These are phyloP conservation scores for Darevskia nairensis DNA, from an alignment of 2,797 vertebrate species.

Conservation along the genomic window DNA sequence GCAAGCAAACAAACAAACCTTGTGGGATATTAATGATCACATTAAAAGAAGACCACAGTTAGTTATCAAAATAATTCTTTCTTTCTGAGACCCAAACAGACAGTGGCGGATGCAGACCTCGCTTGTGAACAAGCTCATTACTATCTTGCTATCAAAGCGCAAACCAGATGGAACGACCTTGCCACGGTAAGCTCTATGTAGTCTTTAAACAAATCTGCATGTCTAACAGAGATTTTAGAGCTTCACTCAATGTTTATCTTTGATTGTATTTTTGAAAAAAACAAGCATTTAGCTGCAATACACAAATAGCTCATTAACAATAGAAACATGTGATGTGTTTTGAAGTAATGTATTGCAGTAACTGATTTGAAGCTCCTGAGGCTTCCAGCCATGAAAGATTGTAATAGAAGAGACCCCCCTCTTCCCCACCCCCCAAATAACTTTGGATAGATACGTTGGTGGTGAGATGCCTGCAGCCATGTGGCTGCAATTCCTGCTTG, in stretches of 20 bases:
- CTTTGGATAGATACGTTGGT: neutral
- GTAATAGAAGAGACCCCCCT: neutral
- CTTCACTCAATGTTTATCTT: constrained; percentile 66
- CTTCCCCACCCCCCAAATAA: neutral
- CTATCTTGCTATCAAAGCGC: constrained; percentile 81
- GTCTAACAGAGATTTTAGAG: constrained; percentile 63
- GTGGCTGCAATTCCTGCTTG: neutral
- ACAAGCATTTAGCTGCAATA: constrained; percentile 21
- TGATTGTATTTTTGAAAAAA: constrained; percentile 64
- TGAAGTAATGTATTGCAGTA: constrained; percentile 31
- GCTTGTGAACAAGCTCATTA: constrained; percentile 84
- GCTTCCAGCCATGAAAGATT: neutral
- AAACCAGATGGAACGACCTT: constrained; percentile 82
- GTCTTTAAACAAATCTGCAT: constrained; percentile 65
- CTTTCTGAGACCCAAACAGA: constrained; percentile 75
- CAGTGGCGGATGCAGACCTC: constrained; percentile 73
- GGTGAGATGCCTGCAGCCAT: neutral
- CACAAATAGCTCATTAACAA: constrained; percentile 69
- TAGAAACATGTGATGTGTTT: constrained; percentile 54
- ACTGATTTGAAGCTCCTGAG: constrained; percentile 8
- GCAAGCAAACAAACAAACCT: constrained; percentile 46
- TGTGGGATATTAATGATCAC: constrained; percentile 56
- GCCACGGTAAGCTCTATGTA: constrained; percentile 78
- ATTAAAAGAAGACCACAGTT: constrained; percentile 46
- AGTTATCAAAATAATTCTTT: constrained; percentile 49